These are phyloP conservation scores for Istiophorus platypterus DNA, from an alignment of 2,113 vertebrate genomes.

Conservation along the genomic window DNA sequence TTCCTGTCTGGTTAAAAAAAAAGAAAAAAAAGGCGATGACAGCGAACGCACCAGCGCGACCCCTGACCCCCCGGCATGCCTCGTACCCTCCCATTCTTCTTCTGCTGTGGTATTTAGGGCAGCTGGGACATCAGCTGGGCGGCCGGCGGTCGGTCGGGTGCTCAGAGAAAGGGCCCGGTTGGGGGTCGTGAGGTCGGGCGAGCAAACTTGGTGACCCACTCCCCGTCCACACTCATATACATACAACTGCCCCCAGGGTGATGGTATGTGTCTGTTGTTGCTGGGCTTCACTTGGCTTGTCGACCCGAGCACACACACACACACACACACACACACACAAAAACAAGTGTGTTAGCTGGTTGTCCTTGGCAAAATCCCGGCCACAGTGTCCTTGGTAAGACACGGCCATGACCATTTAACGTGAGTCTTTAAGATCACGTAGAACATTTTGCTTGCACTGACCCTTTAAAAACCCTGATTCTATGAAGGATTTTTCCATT, in stretches of 20 bases:
- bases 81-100: constrained; percentile 30
- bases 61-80: constrained; percentile 23
- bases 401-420: too few relatives aligned
- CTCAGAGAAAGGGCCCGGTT: constrained; percentile 22
- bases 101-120: constrained; percentile 50
- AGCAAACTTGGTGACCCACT: constrained; percentile 48
- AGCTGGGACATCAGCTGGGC: constrained; percentile 17
- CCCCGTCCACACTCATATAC: background rate
- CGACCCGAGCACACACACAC: background rate
- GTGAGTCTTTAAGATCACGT: too few relatives aligned
- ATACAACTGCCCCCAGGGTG: background rate
- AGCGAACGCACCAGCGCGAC: background rate
- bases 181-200: constrained; percentile 28
- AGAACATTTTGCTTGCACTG: background rate
- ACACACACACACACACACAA: background rate
- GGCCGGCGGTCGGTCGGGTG: background rate
- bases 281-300: background rate
- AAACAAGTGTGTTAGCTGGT: background rate
- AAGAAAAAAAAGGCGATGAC: too few relatives aligned
- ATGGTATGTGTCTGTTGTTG: background rate
- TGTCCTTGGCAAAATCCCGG: constrained; percentile 27
- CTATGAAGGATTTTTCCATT: background rate
- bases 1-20: background rate
- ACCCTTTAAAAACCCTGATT: background rate
- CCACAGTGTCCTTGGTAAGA: background rate